Conservation (phyloP, 2,888 invertebrate genomes). For the Aleiodes testaceus region DNA sequence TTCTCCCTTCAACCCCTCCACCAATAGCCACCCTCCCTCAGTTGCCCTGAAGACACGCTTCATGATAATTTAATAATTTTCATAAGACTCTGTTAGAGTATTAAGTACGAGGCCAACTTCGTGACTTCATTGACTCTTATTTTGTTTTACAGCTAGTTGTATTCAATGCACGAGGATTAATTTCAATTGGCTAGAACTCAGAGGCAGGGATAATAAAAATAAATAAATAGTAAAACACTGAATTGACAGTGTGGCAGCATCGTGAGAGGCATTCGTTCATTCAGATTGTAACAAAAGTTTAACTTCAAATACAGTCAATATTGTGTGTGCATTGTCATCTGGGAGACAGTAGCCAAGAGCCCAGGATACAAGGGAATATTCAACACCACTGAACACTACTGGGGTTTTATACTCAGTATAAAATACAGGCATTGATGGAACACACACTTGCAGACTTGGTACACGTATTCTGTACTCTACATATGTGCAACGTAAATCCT, state of each 20-base stretch:
- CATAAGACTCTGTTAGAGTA: constrained; percentile 18
- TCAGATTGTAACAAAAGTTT: neutral
- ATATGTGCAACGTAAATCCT: too few relatives aligned
- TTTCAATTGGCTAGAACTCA: too few relatives aligned
- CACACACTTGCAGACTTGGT: too few relatives aligned
- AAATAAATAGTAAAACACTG: neutral
- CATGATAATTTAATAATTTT: constrained; percentile 49
- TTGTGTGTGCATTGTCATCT: constrained; percentile 10
- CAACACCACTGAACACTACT: too few relatives aligned
- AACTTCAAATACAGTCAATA: constrained; percentile 11
- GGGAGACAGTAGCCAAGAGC: neutral
- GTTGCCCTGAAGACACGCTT: constrained; percentile 30
- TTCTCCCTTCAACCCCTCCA: constrained; percentile 14
- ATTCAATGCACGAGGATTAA: too few relatives aligned
- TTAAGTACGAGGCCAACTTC: constrained; percentile 3
- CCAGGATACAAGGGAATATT: neutral
- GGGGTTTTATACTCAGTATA: too few relatives aligned
- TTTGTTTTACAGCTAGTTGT: too few relatives aligned
- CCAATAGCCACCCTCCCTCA: constrained; percentile 29
- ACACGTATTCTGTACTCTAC: too few relatives aligned
- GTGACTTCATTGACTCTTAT: neutral
- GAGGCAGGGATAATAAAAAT: too few relatives aligned
- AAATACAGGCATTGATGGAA: too few relatives aligned
- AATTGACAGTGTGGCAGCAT: neutral
- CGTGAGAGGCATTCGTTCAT: neutral